Base-by-base conservation (phyloP, 2,113 vertebrate genomes). In the Campylorhamphus procurvoides region DNA sequence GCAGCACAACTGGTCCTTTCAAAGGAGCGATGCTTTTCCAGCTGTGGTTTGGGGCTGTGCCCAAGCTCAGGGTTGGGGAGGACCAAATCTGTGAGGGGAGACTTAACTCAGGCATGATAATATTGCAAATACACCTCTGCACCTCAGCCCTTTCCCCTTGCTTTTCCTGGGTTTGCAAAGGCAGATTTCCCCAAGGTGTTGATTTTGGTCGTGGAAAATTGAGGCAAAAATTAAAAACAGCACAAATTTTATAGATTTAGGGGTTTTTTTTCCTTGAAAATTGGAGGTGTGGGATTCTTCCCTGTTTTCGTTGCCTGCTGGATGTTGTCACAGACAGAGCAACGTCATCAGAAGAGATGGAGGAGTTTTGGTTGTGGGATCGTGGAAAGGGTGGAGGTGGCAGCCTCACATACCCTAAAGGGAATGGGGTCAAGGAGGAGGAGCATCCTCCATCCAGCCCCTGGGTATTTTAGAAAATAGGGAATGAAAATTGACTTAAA, bases 1-100 rank as follows among this genome's bases (percentile, higher is more conserved):
- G 3, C 91, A 82, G 93, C 96, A 92, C 93, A 89, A 92, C 79
- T 72, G 93, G 88, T 68, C 93, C 87, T 96, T 88, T 60, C 56
- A 77, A 93, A 63, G 1, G 25, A 91, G 55, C 0, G 1, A 69
- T 80, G 80, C 14, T 73, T 87, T 81, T 84, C 23, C 90, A 91
- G 95, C 79, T 95, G 92, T 86, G 94, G 10, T 63, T 89, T 93
- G 89, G 93, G 93, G 37, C 55, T 8, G 14, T 67, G 92, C 72
- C 85, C 3, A 9, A 80, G 64, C 88, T 71, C 50, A 1, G 19
- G 13, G 7, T 13, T 1, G 10, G n/a, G 78, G 28, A 3, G 81
- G 73, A 88, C 40, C 73, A 83, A 35, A 78, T 83, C 69, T 87
- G 14, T 40, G 68, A 40, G 72, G 12, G 8, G 64, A 47, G 84